Conservation (phyloP, 2,113 vertebrate genomes). For the Semnornis frantzii region DNA sequence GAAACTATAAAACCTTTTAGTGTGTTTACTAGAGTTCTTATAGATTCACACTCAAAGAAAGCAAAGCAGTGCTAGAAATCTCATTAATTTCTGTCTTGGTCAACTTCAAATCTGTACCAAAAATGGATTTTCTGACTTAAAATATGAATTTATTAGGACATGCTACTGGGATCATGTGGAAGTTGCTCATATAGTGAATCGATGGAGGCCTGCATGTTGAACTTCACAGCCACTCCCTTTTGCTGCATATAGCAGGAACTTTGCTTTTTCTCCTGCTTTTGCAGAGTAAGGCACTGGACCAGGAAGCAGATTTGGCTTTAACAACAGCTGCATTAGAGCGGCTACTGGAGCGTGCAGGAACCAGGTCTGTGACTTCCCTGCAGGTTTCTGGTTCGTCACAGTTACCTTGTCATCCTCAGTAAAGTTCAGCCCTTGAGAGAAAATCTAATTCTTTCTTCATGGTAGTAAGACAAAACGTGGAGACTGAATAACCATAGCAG, state of each 20-base stretch:
- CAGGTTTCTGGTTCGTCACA: neutral
- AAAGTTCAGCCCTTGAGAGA: neutral
- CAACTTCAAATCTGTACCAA: neutral
- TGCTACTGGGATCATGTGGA: neutral
- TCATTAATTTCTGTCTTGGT: neutral
- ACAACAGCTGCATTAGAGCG: neutral
- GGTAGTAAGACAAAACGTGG: neutral
- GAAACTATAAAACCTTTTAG: conserved; percentile 28
- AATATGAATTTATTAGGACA: neutral
- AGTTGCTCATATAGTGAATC: neutral
- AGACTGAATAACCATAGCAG: neutral
- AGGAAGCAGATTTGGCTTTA: neutral
- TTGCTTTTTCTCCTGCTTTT: neutral
- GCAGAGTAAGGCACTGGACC: neutral
- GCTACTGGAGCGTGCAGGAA: neutral
- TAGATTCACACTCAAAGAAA: neutral
- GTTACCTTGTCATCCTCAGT: neutral
- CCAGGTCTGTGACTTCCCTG: neutral
- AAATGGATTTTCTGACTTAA: conserved; percentile 23
- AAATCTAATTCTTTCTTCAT: neutral
- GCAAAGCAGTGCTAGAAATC: neutral
- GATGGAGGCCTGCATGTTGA: neutral
- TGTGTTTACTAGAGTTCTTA: neutral
- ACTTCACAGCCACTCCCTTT: neutral
- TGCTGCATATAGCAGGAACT: neutral